Evolutionary conservation across 2,797 vertebrate genomes (phyloP), one percentile per base, ranked within the genome.

Genomic region (Micropoecilia bifurca): DNA sequence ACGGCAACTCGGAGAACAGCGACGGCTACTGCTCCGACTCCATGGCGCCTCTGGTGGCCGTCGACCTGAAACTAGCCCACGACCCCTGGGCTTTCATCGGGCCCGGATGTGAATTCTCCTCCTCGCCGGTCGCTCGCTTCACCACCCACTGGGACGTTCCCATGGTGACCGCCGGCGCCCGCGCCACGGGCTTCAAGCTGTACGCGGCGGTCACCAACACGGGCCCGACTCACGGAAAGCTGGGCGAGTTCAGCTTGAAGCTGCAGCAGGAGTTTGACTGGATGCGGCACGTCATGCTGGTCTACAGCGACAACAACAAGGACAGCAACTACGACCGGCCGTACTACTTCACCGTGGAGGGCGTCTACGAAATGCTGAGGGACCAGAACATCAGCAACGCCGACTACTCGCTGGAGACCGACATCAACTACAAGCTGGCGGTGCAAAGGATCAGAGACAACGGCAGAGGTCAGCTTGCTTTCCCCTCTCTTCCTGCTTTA

Each of bases 141-240:
- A 96, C 97, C 0, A 93, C 94, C 0, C 97, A 97, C 89, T 98
- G 97, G 97, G 93, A 93, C 0, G 95, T 98, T 18, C 97, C 97
- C 0, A 95, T 98, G 89, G 92, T 98, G 74, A 98, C 97, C 0
- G 97, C 97, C 0, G 97, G 97, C 0, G 97, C 97, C 0, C 93
- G 95, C 0, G 97, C 97, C 0, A 71, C 93, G 0, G 97, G 96
- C 50, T 97, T 98, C 14, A 72, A 86, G 3, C 48, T 81, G 1
- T 96, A 90, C 48, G 73, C 89, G 0, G 91, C 97, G 6, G 96
- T 96, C 82, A 97, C 97, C 43, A 96, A 97, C 69, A 92, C 94
- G 0, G 98, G 98, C 0, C 97, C 97, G 13, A 97, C 97, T 0
- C 95, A 98, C 85, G 91, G 94, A 81, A 98, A 98, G 82, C 94